These are phyloP conservation scores for Bufo gargarizans DNA, from an alignment of 2,113 vertebrate species.

Conservation along the genomic window DNA sequence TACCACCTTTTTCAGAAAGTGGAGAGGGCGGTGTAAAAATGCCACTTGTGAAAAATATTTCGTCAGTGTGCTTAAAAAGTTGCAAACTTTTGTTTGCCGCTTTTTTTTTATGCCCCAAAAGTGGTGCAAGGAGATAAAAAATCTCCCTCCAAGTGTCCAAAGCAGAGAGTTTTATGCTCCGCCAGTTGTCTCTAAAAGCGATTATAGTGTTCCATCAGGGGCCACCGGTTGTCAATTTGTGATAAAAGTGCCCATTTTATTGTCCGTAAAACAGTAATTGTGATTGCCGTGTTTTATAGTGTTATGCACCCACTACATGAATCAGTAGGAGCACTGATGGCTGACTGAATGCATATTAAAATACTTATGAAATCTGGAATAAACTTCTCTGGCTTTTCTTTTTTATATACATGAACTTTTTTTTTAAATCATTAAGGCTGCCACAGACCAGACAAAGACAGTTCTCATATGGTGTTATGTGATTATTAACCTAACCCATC, in stretches of 20 bases:
- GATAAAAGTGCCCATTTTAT: neutral
- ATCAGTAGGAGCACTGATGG: neutral
- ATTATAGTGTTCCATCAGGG: neutral
- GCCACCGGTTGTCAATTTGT: neutral
- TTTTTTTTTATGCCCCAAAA: no score
- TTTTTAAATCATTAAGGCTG: neutral
- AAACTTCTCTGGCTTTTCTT: neutral
- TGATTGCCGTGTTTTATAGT: neutral
- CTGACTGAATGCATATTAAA: neutral
- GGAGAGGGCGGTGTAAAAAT: no score
- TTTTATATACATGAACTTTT: neutral
- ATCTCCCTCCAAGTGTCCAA: no score
- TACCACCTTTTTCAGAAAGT: no score
- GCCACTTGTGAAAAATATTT: no score
- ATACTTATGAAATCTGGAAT: neutral
- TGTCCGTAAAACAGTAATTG: neutral
- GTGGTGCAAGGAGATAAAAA: no score
- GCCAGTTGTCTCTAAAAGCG: neutral
- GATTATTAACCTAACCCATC: slow-evolving; percentile 12
- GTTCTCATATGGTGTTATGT: neutral
- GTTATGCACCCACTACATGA: neutral
- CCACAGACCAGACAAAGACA: neutral
- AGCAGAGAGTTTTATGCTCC: neutral
- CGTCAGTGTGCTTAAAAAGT: no score
- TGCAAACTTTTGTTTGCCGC: no score